A percentile compares a stretch with the other conserved stretches of the same genome.
These are phyloP conservation scores for Halichondria panicea DNA, from an alignment of 37 sponge, comb jelly and placozoan species.

Conservation along the genomic window DNA sequence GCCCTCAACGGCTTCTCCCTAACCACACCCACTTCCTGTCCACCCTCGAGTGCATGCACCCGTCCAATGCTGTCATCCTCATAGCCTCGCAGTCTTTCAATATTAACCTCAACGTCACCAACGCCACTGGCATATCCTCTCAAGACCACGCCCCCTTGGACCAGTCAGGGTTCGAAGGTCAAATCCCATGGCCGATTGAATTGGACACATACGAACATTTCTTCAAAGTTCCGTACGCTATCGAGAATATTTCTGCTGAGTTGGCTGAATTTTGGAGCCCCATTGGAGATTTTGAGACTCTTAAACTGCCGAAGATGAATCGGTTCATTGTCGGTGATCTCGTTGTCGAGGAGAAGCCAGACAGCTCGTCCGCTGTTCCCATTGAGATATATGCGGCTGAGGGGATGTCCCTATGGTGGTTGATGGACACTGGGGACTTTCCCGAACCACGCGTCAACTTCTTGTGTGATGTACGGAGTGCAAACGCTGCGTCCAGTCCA, in stretches of 20 bases:
- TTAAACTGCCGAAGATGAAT: constrained; percentile 8
- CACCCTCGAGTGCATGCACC: constrained; percentile 19
- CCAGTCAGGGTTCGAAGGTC: no score
- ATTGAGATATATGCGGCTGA: background rate
- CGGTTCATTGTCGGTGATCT: constrained; percentile 2
- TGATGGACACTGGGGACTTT: constrained; percentile 54
- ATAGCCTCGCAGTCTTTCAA: constrained; percentile 33
- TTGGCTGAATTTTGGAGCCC: constrained; percentile 24
- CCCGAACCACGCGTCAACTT: constrained; percentile 51
- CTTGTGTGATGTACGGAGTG: constrained; percentile 26
- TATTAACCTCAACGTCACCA: background rate
- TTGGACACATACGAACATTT: constrained; percentile 48
- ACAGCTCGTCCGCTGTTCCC: background rate
- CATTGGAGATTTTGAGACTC: background rate
- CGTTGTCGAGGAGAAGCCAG: background rate
- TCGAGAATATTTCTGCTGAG: constrained; percentile 5
- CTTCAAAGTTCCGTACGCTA: constrained; percentile 28
- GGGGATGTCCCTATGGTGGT: constrained; percentile 58
- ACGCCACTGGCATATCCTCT: no score
- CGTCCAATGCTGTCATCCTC: constrained; percentile 47
- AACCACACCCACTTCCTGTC: constrained; percentile 19
- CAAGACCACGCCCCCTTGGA: no score
- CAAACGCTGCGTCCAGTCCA: background rate
- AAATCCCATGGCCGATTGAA: constrained; percentile 12
- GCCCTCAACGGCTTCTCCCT: constrained; percentile 41